Conservation (phyloP, 2,888 invertebrate species). For the Drosophila flavopinicola region DNA sequence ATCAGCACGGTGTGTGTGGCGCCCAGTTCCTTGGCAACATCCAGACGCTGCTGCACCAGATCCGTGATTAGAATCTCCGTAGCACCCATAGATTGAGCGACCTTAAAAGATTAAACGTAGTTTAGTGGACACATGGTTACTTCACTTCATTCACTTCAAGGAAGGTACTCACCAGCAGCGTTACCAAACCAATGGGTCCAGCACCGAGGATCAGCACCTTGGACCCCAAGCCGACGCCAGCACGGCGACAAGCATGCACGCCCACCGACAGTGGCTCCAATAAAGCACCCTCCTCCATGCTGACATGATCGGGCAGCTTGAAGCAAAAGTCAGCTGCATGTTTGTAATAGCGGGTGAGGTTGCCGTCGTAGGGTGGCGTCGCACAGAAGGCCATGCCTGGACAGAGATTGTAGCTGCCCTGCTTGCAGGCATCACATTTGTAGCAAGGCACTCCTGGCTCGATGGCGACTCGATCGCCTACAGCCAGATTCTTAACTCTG, state of each 20-base stretch:
- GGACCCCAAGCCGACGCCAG: constrained; percentile 89
- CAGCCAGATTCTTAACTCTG: constrained; percentile 88
- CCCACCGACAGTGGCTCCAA: constrained; percentile 97
- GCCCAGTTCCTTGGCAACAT: constrained; percentile 91
- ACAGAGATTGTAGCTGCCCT: constrained; percentile 95
- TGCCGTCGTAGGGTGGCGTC: constrained; percentile 97
- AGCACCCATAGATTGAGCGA: constrained; percentile 94
- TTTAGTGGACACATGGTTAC: not conserved
- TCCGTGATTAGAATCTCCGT: constrained; percentile 91
- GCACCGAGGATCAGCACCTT: constrained; percentile 91
- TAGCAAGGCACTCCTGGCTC: constrained; percentile 97
- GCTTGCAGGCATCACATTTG: constrained; percentile 92
- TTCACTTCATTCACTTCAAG: not conserved
- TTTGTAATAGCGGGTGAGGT: constrained; percentile 92
- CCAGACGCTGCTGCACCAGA: constrained; percentile 86
- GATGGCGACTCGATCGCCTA: constrained; percentile 96
- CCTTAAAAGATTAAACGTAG: constrained; percentile 50
- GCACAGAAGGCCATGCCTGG: constrained; percentile 95
- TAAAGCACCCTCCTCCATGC: constrained; percentile 96
- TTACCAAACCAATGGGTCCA: constrained; percentile 95
- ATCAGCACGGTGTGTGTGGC: constrained; percentile 89
- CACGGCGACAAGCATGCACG: constrained; percentile 96
- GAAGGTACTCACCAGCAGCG: constrained; percentile 85
- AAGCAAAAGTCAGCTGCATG: constrained; percentile 96
- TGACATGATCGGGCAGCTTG: constrained; percentile 94